phyloP scores from a whole-genome alignment of 2,888 invertebrate genomes.

The Gonocerus acuteangulatus region DNA sequence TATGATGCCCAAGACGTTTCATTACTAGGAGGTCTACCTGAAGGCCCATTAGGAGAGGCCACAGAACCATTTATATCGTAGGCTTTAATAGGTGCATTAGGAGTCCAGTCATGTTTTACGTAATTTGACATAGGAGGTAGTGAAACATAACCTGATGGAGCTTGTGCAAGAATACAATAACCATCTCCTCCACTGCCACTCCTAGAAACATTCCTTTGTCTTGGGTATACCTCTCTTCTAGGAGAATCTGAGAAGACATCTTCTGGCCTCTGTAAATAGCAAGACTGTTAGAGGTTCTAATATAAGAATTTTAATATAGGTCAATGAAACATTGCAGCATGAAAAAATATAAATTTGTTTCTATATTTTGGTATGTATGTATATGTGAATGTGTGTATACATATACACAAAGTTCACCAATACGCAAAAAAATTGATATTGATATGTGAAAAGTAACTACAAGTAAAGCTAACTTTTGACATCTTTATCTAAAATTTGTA shows the following conservation, averaged over 20 bases:
- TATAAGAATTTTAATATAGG: neutral
- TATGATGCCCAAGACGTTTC: constrained; percentile 16
- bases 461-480: too few relatives aligned
- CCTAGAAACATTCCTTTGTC: constrained; percentile 23
- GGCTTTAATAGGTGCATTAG: constrained; percentile 24
- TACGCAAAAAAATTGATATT: too few relatives aligned
- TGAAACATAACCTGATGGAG: constrained; percentile 28
- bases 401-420: too few relatives aligned
- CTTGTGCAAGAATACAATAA: constrained; percentile 28
- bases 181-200: constrained; percentile 30
- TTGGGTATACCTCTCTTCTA: constrained; percentile 6
- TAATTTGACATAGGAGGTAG: constrained; percentile 28
- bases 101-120: constrained; percentile 30
- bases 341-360: too few relatives aligned
- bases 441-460: too few relatives aligned
- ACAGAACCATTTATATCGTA: constrained; percentile 24
- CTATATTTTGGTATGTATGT: too few relatives aligned
- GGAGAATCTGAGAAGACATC: constrained; percentile 31
- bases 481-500: too few relatives aligned
- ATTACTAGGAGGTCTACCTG: constrained; percentile 3
- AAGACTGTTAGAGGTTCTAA: too few relatives aligned
- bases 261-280: neutral
- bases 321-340: neutral
- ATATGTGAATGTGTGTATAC: too few relatives aligned
- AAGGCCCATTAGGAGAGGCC: neutral